Conservation (phyloP, 2,113 vertebrate species). For the Patagioenas fasciata region DNA sequence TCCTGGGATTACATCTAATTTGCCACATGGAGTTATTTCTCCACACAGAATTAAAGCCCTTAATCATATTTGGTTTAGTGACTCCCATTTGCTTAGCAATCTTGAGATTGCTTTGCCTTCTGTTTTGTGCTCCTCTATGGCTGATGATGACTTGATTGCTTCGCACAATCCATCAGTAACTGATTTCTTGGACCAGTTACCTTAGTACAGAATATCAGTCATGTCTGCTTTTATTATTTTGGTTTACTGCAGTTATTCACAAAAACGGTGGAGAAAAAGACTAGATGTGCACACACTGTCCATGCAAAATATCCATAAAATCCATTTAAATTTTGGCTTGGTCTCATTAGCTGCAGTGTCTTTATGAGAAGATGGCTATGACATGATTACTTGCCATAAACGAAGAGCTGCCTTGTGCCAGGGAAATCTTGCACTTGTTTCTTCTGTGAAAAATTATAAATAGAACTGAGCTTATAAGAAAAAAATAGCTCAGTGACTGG, state of each 20-base stretch:
- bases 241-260: not conserved
- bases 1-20: slow-evolving; percentile 30
- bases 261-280: not conserved
- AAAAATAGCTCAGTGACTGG: slow-evolving; percentile 44
- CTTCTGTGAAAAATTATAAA: slow-evolving; percentile 55
- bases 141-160: slow-evolving; percentile 13
- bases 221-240: not conserved
- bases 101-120: not conserved
- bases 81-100: slow-evolving; percentile 24
- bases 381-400: slow-evolving; percentile 45
- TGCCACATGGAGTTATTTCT: slow-evolving; percentile 45
- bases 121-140: not conserved
- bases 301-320: not conserved
- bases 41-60: slow-evolving; percentile 41
- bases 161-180: not conserved
- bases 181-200: not conserved
- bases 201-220: not conserved
- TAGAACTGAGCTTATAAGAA: slow-evolving; percentile 26
- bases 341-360: not conserved
- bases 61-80: slow-evolving; percentile 53
- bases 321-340: not conserved
- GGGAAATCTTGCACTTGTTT: slow-evolving; percentile 35
- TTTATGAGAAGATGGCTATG: slow-evolving; percentile 30
- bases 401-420: slow-evolving; percentile 17
- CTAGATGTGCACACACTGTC: not conserved